These are phyloP conservation scores for Otus sunia DNA, from an alignment of 2,113 vertebrate genomes.

Conservation along the genomic window DNA sequence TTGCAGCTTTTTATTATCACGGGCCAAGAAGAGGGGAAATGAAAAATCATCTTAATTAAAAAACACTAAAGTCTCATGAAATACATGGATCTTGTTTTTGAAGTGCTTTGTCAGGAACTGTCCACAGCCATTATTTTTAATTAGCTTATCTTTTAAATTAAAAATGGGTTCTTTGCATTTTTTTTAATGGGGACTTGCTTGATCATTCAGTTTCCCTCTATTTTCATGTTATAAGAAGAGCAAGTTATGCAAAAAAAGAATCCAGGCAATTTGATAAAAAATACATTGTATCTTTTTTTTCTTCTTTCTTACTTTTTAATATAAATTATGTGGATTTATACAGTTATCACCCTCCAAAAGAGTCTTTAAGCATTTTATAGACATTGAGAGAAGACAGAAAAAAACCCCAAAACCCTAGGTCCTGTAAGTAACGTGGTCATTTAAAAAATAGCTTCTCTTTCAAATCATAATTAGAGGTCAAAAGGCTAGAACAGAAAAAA, in stretches of 20 bases:
- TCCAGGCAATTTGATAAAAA: constrained; percentile 44
- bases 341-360: not conserved
- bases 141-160: constrained; percentile 69
- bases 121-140: constrained; percentile 67
- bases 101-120: constrained; percentile 64
- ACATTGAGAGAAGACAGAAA: not conserved
- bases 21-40: constrained; percentile 18
- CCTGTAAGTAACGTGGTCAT: not conserved
- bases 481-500: not conserved
- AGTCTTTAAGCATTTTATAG: not conserved
- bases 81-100: constrained; percentile 57
- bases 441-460: constrained; percentile 11
- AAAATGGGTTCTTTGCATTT: constrained; percentile 62
- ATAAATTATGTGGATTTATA: not conserved
- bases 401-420: not conserved
- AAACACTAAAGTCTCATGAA: constrained; percentile 43
- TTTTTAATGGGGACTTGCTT: constrained; percentile 42
- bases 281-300: not conserved
- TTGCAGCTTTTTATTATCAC: constrained; percentile 50
- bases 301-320: not conserved
- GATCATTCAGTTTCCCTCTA: constrained; percentile 25
- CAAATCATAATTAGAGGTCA: constrained; percentile 6
- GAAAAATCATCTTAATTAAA: constrained; percentile 70
- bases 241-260: constrained; percentile 18
- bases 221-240: constrained; percentile 20